Evolutionary conservation across 2,797 vertebrate genomes (phyloP).

Genomic region (Discoglossus pictus): DNA sequence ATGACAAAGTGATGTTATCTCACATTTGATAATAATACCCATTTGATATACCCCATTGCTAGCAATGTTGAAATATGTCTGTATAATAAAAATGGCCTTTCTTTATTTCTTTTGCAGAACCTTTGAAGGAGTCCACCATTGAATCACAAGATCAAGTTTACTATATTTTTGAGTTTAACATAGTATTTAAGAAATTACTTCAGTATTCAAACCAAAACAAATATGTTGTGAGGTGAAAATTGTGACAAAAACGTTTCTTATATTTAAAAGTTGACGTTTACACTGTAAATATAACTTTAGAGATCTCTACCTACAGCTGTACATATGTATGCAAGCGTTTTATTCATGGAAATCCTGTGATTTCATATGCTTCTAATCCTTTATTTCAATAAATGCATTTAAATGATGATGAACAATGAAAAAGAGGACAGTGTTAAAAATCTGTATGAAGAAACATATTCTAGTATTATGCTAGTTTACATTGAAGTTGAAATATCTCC

Average conservation of each 20-base stretch:
- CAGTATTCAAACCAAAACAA: conserved; percentile 78
- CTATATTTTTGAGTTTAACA: conserved; percentile 79
- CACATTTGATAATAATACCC: no score
- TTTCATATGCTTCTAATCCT: conserved; percentile 74
- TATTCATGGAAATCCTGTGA: conserved; percentile 66
- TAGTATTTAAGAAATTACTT: conserved; percentile 74
- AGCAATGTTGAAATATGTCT: not conserved
- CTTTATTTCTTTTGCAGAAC: conserved; percentile 76
- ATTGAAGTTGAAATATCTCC: no score
- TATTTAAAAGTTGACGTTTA: conserved; percentile 83
- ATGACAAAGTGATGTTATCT: no score
- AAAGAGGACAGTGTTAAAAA: conserved; percentile 54
- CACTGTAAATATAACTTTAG: conserved; percentile 84
- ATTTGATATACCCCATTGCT: no score
- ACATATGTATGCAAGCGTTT: conserved; percentile 67
- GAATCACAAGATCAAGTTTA: conserved; percentile 67
- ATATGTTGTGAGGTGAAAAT: conserved; percentile 77
- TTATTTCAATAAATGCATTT: conserved; percentile 78
- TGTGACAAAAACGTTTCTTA: conserved; percentile 78
- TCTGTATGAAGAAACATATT: conserved; percentile 36
- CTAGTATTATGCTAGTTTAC: no score
- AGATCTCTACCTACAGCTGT: conserved; percentile 71
- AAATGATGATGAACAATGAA: conserved; percentile 66
- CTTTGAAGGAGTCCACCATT: conserved; percentile 74
- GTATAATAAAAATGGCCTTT: conserved; percentile 7